Evolutionary conservation across 2,113 vertebrate species (phyloP), one percentile per base, ranked within the genome.

Genomic region (Clarias gariepinus): DNA sequence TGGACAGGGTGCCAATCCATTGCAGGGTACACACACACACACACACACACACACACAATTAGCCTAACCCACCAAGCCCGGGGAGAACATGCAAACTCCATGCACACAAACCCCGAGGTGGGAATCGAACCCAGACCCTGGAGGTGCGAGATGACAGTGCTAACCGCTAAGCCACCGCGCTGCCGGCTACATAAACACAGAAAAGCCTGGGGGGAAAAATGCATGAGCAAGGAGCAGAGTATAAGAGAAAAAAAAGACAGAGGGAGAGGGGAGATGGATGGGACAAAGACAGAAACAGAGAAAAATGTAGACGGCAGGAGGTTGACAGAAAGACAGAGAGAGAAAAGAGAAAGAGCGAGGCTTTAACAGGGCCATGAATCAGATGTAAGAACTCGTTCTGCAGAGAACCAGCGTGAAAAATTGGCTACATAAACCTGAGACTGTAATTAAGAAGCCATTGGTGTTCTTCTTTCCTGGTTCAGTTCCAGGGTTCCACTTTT

Each of bases 311-410:
- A 55, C 25, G 2, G 73, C 25, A 58, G 11, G 25, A 15, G 8
- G 30, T 60, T 60, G 28, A 80, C 55, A 88, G 58, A 88, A 74
- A 77, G 71, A 85, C 9, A 60, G 63, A 79, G 30, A 69, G 41
- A 73, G 30, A 15, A 74, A 71, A 64, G 4, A 76, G 30, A 52
- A 33, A 66, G 58, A 19, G 19, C 13, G 4, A 33, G 25, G 55
- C 55, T 83, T 28, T 73, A 81, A 60, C 76, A n/a, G 85, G 36
- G 74, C 80, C 77, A 36, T 69, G 63, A 58, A 86, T 85, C 73
- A 53, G 52, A 77, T 64, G 52, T 85, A 36, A 77, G 78, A 41
- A 19, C 13, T 74, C 19, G 3, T 28, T 84, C 61, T 66, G 9
- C 30, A 30, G 76, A 3, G 55, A 77, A 78, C 58, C 82, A 60